These are phyloP conservation scores for Lathronympha strigana DNA, from an alignment of 2,888 invertebrate genomes.

Conservation along the genomic window DNA sequence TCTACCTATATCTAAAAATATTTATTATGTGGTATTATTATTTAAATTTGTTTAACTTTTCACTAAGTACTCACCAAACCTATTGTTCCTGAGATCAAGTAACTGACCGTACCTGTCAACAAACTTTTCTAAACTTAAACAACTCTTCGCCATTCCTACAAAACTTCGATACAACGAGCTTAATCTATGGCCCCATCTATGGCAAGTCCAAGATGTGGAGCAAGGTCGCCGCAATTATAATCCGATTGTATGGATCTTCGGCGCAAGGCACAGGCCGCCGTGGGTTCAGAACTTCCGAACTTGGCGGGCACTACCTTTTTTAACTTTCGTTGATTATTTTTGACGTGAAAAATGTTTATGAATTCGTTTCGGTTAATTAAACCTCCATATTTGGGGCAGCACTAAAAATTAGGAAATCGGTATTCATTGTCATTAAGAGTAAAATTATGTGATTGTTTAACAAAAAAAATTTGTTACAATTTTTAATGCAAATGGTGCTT, in stretches of 20 bases:
- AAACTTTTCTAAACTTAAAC: neutral
- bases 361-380: neutral
- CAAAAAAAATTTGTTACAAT: too few species aligned
- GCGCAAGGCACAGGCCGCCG: conserved; percentile 17
- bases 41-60: too few species aligned
- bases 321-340: conserved; percentile 1
- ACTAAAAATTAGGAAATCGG: too few species aligned
- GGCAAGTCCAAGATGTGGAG: conserved; percentile 33
- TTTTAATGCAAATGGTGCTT: too few species aligned
- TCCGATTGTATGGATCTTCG: conserved; percentile 40
- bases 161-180: conserved; percentile 17
- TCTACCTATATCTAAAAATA: too few species aligned
- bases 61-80: neutral
- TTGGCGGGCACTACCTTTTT: conserved; percentile 19
- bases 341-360: neutral
- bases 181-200: conserved; percentile 26
- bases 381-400: neutral
- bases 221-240: conserved; percentile 39
- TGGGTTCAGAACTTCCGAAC: conserved; percentile 8
- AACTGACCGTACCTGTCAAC: neutral
- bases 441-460: too few species aligned
- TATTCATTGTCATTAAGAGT: too few species aligned
- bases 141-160: neutral
- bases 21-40: too few species aligned
- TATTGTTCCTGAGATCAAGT: neutral